Evolutionary conservation across 2,113 vertebrate species (phyloP).

Genomic region (Poeciliopsis occidentalis): DNA sequence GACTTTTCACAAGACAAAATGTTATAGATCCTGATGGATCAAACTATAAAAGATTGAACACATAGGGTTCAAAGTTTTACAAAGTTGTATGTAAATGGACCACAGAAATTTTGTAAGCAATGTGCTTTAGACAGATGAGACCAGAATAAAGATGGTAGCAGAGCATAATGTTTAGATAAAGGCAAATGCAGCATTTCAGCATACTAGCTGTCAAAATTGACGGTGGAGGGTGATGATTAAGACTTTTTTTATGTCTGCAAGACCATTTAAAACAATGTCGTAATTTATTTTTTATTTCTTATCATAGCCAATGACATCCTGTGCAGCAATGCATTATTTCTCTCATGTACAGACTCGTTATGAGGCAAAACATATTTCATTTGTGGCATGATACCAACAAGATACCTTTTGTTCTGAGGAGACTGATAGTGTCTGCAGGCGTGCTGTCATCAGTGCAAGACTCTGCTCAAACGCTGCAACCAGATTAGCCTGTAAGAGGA

Average conservation of each 20-base stretch:
- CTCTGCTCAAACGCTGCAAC: conserved; percentile 98
- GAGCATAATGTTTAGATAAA: no score
- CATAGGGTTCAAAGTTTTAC: not conserved
- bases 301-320: not conserved
- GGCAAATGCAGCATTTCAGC: not conserved
- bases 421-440: conserved; percentile 91
- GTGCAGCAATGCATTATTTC: not conserved
- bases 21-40: not conserved
- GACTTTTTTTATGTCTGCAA: not conserved
- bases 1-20: not conserved
- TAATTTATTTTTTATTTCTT: not conserved
- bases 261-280: not conserved
- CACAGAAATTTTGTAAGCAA: not conserved
- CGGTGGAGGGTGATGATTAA: not conserved
- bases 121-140: not conserved
- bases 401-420: conserved; percentile 93
- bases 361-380: not conserved
- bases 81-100: not conserved
- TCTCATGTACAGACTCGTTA: not conserved
- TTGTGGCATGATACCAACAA: not conserved
- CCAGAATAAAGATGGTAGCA: no score
- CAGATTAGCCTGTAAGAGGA: conserved; percentile 88
- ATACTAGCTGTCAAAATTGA: not conserved
- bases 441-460: conserved; percentile 94
- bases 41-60: not conserved